Percentiles rank a stretch among this genome's conserved stretches.
Conservation (phyloP, 2,888 invertebrate species). For the Cheilosia scutellata region DNA sequence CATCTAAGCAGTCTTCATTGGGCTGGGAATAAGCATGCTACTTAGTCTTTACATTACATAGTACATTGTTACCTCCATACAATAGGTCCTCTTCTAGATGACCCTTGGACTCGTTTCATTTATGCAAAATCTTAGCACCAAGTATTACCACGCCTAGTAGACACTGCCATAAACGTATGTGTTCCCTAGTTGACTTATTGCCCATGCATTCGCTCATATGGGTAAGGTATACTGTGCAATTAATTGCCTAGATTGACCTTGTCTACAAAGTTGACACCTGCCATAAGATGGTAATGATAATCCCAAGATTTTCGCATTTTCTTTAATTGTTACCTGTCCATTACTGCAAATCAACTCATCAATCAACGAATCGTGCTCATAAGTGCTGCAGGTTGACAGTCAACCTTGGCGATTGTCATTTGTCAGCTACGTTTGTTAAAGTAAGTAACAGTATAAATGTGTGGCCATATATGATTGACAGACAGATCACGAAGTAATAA, state of each 20-base stretch:
- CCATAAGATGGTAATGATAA: not conserved
- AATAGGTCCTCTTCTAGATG: too few relatives aligned
- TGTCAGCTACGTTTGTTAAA: slow-evolving; percentile 38
- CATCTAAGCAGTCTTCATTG: too few relatives aligned
- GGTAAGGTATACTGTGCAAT: too few relatives aligned
- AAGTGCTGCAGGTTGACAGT: slow-evolving; percentile 57
- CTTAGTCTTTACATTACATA: too few relatives aligned
- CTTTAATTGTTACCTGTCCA: slow-evolving; percentile 44
- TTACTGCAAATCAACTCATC: slow-evolving; percentile 57
- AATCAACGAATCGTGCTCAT: slow-evolving; percentile 67
- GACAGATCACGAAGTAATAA: slow-evolving; percentile 34
- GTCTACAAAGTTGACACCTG: not conserved
- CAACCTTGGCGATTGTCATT: slow-evolving; percentile 64
- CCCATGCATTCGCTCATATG: too few relatives aligned
- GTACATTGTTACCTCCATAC: too few relatives aligned
- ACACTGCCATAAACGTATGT: too few relatives aligned
- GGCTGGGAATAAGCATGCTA: too few relatives aligned
- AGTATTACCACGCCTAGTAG: too few relatives aligned
- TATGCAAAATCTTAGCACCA: too few relatives aligned
- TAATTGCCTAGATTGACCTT: not conserved
- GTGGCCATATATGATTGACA: slow-evolving; percentile 5
- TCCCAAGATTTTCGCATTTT: slow-evolving; percentile 2
- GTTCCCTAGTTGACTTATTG: too few relatives aligned
- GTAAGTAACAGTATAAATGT: not conserved
- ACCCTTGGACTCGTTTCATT: too few relatives aligned